Evolutionary conservation across 2,113 vertebrate species (phyloP).

Genomic region (Limanda limanda): DNA sequence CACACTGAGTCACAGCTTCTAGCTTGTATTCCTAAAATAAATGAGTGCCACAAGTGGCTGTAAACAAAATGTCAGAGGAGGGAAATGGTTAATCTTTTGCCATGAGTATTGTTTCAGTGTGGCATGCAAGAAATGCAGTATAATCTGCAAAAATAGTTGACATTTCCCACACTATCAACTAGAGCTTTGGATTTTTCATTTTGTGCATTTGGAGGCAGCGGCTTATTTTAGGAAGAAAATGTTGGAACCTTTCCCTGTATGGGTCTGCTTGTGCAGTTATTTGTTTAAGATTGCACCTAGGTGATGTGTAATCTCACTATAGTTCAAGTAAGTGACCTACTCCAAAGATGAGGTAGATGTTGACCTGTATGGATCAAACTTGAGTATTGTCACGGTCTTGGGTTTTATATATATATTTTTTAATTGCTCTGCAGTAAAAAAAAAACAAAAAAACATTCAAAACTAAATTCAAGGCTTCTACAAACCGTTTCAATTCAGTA

Average conservation of each 20-base stretch:
- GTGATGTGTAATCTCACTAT: constrained; percentile 68
- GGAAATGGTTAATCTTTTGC: constrained; percentile 36
- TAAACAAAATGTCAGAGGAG: constrained; percentile 38
- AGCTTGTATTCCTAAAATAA: constrained; percentile 35
- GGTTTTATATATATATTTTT: not conserved
- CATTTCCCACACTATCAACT: not conserved
- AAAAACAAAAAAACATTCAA: constrained; percentile 1
- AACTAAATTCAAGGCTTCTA: not conserved
- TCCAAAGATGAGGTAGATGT: constrained; percentile 58
- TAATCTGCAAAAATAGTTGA: not conserved
- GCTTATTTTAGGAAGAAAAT: not conserved
- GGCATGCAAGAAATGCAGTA: constrained; percentile 17
- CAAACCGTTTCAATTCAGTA: not conserved
- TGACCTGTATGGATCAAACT: constrained; percentile 5
- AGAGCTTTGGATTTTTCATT: constrained; percentile 9
- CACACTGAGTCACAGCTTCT: constrained; percentile 25
- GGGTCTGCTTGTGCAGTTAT: constrained; percentile 25
- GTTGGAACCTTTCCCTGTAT: not conserved
- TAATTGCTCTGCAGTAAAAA: too few relatives aligned
- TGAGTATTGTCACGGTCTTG: not conserved
- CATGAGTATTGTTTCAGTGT: not conserved
- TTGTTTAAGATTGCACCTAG: constrained; percentile 60
- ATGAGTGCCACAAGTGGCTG: constrained; percentile 36
- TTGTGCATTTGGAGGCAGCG: not conserved
- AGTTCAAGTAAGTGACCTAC: constrained; percentile 60